phyloP scores from a whole-genome alignment of 2,888 invertebrate species.

The Automeris io region DNA sequence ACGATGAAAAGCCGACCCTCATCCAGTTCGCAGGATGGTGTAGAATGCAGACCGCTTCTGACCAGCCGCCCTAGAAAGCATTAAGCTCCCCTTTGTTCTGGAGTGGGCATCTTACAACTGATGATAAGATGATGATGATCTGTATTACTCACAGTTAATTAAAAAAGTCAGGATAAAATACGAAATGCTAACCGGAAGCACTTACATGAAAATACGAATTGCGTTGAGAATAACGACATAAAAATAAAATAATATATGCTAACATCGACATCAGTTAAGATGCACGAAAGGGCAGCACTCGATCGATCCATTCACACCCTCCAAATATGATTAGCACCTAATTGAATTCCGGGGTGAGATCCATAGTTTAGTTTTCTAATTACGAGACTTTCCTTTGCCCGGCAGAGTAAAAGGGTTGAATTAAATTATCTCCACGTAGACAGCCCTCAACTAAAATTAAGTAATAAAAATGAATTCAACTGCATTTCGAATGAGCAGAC shows the following conservation, averaged over 20 bases:
- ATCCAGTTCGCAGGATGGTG: too few relatives aligned
- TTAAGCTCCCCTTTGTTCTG: too few relatives aligned
- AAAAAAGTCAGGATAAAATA: too few relatives aligned
- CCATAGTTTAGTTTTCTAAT: conserved; percentile 76
- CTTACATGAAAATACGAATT: background rate
- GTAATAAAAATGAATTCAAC: conserved; percentile 50
- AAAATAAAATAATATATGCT: conserved; percentile 11
- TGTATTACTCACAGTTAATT: too few relatives aligned
- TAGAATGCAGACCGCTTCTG: too few relatives aligned
- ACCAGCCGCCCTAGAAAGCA: too few relatives aligned
- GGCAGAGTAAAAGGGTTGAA: conserved; percentile 65
- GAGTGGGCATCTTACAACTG: too few relatives aligned
- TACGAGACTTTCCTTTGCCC: conserved; percentile 68
- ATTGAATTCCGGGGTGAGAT: conserved; percentile 74
- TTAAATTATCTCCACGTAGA: conserved; percentile 65
- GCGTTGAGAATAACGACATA: background rate
- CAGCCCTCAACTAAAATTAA: conserved; percentile 44
- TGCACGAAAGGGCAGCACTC: conserved; percentile 45
- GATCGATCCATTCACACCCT: conserved; percentile 72
- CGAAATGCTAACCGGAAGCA: too few relatives aligned
- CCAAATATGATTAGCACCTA: conserved; percentile 75
- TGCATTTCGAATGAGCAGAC: conserved; percentile 42
- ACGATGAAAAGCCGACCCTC: too few relatives aligned
- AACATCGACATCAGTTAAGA: conserved; percentile 27
- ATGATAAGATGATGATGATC: too few relatives aligned